phyloP scores from a whole-genome alignment of 2,113 vertebrate genomes.

The Lates calcarifer region DNA sequence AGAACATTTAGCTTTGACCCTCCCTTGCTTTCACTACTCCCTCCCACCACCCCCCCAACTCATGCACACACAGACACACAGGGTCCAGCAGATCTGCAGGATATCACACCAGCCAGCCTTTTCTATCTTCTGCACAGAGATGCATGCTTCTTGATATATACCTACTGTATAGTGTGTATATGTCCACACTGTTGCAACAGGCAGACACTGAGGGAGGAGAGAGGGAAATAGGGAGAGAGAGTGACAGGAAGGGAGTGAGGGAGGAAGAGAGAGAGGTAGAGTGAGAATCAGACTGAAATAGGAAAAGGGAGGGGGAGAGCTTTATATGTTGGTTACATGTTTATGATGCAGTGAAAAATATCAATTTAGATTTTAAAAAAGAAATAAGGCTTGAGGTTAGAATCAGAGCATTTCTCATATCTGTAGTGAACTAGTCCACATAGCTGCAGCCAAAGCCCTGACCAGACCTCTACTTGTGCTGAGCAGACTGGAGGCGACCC shows the following conservation, averaged over 20 bases:
- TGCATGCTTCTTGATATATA: slow-evolving; percentile 89
- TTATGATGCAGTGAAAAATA: slow-evolving; percentile 81
- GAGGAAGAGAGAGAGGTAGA: slow-evolving; percentile 76
- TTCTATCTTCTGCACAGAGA: slow-evolving; percentile 85
- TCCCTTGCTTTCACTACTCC: slow-evolving; percentile 90
- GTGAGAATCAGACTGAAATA: slow-evolving; percentile 80
- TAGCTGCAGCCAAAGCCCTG: slow-evolving; percentile 80
- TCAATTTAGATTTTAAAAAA: slow-evolving; percentile 62
- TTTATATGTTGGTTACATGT: slow-evolving; percentile 82
- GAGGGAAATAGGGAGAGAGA: slow-evolving; percentile 76
- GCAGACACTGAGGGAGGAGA: slow-evolving; percentile 82
- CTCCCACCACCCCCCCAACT: slow-evolving; percentile 86
- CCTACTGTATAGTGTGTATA: slow-evolving; percentile 83
- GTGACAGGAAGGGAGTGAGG: slow-evolving; percentile 74
- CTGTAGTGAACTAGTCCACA: slow-evolving; percentile 79
- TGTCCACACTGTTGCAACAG: slow-evolving; percentile 85
- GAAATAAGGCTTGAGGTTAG: slow-evolving; percentile 62
- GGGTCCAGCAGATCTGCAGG: slow-evolving; percentile 89
- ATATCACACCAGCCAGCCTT: slow-evolving; percentile 92
- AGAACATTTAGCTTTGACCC: slow-evolving; percentile 97
- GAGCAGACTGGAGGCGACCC: slow-evolving; percentile 83
- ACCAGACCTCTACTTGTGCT: slow-evolving; percentile 77
- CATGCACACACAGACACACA: slow-evolving; percentile 71
- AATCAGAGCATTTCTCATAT: slow-evolving; percentile 64
- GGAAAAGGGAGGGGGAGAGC: slow-evolving; percentile 76